A percentile compares a stretch with the other conserved stretches of the same genome.
Conservation (phyloP, 2,797 vertebrate species). For the Hyperoplus lanceolatus region DNA sequence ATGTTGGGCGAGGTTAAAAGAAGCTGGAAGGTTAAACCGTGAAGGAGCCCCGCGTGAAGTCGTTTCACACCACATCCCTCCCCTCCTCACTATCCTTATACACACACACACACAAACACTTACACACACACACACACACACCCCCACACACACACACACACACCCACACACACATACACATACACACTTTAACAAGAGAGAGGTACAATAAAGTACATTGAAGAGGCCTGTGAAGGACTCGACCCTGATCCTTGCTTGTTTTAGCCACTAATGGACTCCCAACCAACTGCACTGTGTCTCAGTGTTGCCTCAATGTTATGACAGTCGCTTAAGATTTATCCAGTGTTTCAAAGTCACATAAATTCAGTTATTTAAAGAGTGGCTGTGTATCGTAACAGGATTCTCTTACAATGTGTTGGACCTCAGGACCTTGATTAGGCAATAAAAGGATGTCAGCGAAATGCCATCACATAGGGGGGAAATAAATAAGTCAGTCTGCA, state of each 20-base stretch:
- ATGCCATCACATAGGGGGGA: neutral
- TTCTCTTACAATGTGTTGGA: neutral
- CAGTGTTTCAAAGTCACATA: slow-evolving; percentile 7
- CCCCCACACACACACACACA: too few relatives aligned
- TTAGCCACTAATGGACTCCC: slow-evolving; percentile 21
- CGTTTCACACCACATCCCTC: slow-evolving; percentile 27
- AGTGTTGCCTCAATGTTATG: neutral
- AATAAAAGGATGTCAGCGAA: neutral
- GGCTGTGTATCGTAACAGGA: neutral
- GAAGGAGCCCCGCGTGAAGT: slow-evolving; percentile 64
- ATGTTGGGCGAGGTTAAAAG: slow-evolving; percentile 75
- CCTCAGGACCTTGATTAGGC: neutral
- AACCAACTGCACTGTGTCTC: slow-evolving; percentile 1
- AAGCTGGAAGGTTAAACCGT: slow-evolving; percentile 82
- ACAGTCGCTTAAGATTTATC: slow-evolving; percentile 13
- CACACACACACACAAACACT: neutral
- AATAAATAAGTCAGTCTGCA: neutral
- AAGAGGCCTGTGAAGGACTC: neutral
- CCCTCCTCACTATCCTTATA: neutral
- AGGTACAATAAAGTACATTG: neutral
- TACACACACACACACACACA: too few relatives aligned
- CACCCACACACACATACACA: neutral
- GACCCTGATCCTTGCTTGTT: slow-evolving; percentile 33
- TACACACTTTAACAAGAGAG: slow-evolving; percentile 4
- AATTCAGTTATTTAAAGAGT: neutral